Evolutionary conservation across 2,888 invertebrate species (phyloP), one percentile per base, ranked within the genome.

Genomic region (Chirona hameri): DNA sequence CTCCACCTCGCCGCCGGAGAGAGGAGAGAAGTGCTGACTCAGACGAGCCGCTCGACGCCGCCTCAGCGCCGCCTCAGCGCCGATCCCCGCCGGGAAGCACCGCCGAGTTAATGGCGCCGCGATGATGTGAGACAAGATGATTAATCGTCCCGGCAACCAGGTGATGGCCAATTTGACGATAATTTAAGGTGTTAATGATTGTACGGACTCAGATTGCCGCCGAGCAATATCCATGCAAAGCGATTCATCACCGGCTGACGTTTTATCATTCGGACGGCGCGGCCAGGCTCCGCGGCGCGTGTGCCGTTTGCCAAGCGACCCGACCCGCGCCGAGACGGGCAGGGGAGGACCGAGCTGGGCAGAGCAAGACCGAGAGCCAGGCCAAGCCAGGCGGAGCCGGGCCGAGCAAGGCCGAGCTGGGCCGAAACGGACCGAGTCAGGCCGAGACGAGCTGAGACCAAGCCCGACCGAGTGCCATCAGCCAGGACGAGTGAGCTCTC

Each of bases 101-200:
- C 76, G 10, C 27, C 76, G 21, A 39, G 18, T 12, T 76, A 76
- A 76, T 76, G 76, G 46, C 76, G 76, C 76, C 24, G 76, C 39
- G 76, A 76, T 76, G 76, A 76, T 76, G 46, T 46, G 76, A 24
- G 76, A 39, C 76, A 46, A 46, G 10, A 46, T 76, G 76, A 46
- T 76, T 76, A 76, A 76, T 76, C 39, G 46, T 46, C 76, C 46
- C 18, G 21, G 39, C 76, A 76, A 76, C 76, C 76, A 76, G 76
- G 39, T n/a, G 76, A 76, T 76, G 76, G 76, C 76, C 76, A 76
- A 76, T 76, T 76, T 76, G 76, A 46, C 76, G 76, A 76, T 76
- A 76, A 76, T 76, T 76, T 76, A 76, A 76, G 76, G 76, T 76
- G 76, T 76, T 76, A 76, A 76, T 76, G 76, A 76, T 46, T 76